These are phyloP conservation scores for Istiophorus platypterus DNA, from an alignment of 2,113 vertebrate species.

Conservation along the genomic window DNA sequence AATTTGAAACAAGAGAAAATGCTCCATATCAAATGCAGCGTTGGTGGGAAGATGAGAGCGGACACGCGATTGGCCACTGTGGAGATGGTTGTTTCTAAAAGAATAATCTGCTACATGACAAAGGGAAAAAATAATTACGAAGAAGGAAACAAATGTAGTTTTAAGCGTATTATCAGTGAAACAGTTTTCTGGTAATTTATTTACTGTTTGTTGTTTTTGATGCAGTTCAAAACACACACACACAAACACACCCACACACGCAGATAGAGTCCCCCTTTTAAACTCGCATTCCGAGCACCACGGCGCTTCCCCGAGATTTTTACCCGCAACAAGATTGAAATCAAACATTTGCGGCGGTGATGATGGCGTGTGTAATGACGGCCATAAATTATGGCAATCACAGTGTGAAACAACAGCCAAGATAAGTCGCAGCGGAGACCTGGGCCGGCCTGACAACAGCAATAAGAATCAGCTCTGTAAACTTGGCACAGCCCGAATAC, in stretches of 20 bases:
- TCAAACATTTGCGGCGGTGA: slow-evolving; percentile 77
- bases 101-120: not conserved
- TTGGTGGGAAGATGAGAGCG: not conserved
- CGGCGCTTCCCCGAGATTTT: slow-evolving; percentile 40
- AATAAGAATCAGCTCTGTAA: slow-evolving; percentile 44
- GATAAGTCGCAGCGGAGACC: slow-evolving; percentile 68
- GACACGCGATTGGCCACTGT: not conserved
- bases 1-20: not conserved
- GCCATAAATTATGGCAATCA: slow-evolving; percentile 75
- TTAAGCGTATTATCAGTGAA: not conserved
- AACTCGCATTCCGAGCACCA: slow-evolving; percentile 25
- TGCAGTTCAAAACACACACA: too few relatives aligned
- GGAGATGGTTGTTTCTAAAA: slow-evolving; percentile 12
- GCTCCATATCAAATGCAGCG: slow-evolving; percentile 7
- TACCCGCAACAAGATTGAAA: slow-evolving; percentile 71
- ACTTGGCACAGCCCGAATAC: slow-evolving; percentile 44
- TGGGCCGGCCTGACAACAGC: slow-evolving; percentile 50
- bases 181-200: slow-evolving; percentile 23
- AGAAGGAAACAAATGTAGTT: slow-evolving; percentile 2
- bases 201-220: not conserved
- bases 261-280: slow-evolving; percentile 1
- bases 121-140: slow-evolving; percentile 16
- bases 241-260: too few relatives aligned
- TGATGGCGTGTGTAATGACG: slow-evolving; percentile 76
- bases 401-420: slow-evolving; percentile 68